These are phyloP conservation scores for Dromas ardeola DNA, from an alignment of 2,113 vertebrate genomes.

Conservation along the genomic window DNA sequence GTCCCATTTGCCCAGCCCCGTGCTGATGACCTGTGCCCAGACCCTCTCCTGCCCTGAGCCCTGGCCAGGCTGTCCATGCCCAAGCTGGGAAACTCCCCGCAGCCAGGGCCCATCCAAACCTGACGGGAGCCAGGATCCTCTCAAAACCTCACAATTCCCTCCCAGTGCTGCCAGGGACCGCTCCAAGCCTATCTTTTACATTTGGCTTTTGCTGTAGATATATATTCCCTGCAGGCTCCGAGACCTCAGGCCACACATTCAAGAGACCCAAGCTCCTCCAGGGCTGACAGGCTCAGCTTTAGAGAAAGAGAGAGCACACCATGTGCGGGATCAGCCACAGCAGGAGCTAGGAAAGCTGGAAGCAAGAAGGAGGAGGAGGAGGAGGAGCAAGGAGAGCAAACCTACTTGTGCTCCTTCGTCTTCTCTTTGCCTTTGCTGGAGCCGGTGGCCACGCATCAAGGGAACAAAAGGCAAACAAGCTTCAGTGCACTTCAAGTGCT, in stretches of 20 bases:
- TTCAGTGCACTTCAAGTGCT: background rate
- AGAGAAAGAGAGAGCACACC: background rate
- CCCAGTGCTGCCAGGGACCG: rapidly evolving
- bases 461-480: conserved; percentile 36
- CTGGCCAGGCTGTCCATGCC: background rate
- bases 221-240: background rate
- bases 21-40: background rate
- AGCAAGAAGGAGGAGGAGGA: background rate
- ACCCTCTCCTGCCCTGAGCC: background rate
- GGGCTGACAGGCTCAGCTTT: background rate
- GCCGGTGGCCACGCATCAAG: background rate
- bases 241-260: background rate
- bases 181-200: background rate
- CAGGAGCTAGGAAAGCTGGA: background rate
- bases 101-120: background rate
- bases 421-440: conserved; percentile 80
- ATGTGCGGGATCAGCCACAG: rapidly evolving
- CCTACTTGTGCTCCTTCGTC: conserved; percentile 78
- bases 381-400: background rate
- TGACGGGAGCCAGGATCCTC: background rate
- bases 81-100: background rate
- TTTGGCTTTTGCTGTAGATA: background rate
- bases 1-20: background rate
- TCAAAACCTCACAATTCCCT: background rate
- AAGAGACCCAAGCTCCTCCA: background rate